Evolutionary conservation across 2,797 vertebrate species (phyloP).

Genomic region (Myotis planiceps): DNA sequence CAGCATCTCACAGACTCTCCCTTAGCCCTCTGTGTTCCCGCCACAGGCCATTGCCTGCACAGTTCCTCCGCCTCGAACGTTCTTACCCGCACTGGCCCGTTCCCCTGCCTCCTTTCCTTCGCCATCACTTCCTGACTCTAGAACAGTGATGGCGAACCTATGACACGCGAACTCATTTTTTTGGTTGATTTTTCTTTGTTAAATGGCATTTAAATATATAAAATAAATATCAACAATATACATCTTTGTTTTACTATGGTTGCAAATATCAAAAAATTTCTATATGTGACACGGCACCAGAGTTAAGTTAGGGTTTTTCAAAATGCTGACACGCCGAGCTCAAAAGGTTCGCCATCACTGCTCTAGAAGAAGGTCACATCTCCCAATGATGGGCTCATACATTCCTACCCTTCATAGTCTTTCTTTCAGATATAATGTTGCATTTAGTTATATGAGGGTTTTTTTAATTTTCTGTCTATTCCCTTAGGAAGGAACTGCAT

Average conservation of each 20-base stretch:
- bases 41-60: not conserved
- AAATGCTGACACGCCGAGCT: too few species aligned
- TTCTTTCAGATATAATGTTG: not conserved
- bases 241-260: too few species aligned
- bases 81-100: accelerated
- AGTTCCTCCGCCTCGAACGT: not conserved
- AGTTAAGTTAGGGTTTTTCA: too few species aligned
- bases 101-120: not conserved
- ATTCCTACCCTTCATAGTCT: not conserved
- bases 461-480: not conserved
- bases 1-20: not conserved
- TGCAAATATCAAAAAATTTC: too few species aligned
- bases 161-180: too few species aligned
- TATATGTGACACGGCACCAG: too few species aligned
- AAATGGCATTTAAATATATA: too few species aligned
- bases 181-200: too few species aligned
- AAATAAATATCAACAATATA: too few species aligned
- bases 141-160: too few species aligned
- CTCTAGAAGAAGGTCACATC: not conserved
- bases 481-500: not conserved
- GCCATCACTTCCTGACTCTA: not conserved
- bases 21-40: not conserved
- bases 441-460: not conserved
- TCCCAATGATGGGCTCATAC: not conserved
- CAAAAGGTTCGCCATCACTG: too few species aligned